Conservation (phyloP, 1,140 invertebrate genomes). For the Papilio polyxenes region DNA sequence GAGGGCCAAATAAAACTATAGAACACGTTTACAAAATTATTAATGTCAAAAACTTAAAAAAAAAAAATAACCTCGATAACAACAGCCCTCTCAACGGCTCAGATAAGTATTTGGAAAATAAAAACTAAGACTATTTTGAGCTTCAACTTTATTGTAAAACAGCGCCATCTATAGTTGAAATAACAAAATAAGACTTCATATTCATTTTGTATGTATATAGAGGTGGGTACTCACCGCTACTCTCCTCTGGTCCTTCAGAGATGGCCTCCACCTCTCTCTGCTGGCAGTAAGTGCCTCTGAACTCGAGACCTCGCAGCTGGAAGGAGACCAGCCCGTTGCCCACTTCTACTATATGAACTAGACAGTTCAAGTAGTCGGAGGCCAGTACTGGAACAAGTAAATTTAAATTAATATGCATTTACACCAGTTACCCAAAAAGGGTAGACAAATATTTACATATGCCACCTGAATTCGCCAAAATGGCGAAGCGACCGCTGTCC, state of each 20-base stretch:
- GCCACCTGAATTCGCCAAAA: too few species aligned
- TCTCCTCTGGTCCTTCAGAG: slow-evolving; percentile 95
- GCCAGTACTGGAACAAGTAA: slow-evolving; percentile 86
- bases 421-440: too few species aligned
- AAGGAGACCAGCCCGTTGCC: slow-evolving; percentile 99
- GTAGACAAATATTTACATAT: too few species aligned
- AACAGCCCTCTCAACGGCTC: too few species aligned
- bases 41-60: too few species aligned
- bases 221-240: slow-evolving; percentile 85
- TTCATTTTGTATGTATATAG: neutral
- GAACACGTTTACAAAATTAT: too few species aligned
- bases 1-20: too few species aligned
- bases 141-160: neutral
- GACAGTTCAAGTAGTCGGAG: slow-evolving; percentile 98
- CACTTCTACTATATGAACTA: slow-evolving; percentile 98
- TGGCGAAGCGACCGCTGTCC: too few species aligned
- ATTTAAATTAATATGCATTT: too few species aligned
- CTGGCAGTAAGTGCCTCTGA: slow-evolving; percentile 99
- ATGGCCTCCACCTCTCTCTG: slow-evolving; percentile 98
- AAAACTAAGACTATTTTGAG: too few species aligned
- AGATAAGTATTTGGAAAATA: too few species aligned
- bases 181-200: neutral
- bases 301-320: slow-evolving; percentile 98
- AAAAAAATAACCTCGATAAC: too few species aligned
- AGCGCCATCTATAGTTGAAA: neutral